These are phyloP conservation scores for Galbula dea DNA, from an alignment of 2,113 vertebrate species.

Conservation along the genomic window DNA sequence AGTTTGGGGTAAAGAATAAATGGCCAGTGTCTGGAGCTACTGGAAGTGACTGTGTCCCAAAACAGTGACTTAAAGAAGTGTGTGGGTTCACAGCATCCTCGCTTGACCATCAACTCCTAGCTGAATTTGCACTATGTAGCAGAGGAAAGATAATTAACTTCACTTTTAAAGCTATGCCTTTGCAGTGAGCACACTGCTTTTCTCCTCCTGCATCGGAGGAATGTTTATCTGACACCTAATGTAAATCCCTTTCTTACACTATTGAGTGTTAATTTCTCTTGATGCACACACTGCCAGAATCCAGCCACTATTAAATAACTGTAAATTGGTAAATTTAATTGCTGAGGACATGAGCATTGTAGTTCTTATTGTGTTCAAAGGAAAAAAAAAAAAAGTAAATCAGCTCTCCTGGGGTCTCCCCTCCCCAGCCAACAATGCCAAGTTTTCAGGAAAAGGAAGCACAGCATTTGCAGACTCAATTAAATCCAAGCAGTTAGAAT, in stretches of 20 bases:
- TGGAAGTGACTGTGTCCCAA: background rate
- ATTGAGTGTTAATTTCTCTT: background rate
- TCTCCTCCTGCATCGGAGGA: background rate
- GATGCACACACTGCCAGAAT: background rate
- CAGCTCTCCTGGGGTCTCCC: background rate
- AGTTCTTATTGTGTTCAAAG: background rate
- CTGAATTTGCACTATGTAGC: background rate
- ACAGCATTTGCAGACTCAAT: background rate
- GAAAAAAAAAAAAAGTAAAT: background rate
- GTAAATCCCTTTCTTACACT: background rate
- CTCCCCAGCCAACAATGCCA: background rate
- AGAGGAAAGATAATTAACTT: background rate
- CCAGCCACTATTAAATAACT: background rate
- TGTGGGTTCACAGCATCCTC: background rate
- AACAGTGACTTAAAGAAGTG: background rate
- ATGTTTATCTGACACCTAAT: background rate
- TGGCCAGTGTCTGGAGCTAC: background rate
- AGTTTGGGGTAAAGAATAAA: background rate
- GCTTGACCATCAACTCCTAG: background rate
- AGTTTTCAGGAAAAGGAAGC: background rate
- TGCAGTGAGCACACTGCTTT: background rate
- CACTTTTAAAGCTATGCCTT: background rate
- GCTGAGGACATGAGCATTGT: background rate
- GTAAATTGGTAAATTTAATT: constrained; percentile 1
- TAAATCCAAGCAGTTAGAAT: background rate